Percentiles rank a stretch among this genome's conserved stretches.
Conservation (phyloP, 2,888 invertebrate species). For the Tipula vernalis region DNA sequence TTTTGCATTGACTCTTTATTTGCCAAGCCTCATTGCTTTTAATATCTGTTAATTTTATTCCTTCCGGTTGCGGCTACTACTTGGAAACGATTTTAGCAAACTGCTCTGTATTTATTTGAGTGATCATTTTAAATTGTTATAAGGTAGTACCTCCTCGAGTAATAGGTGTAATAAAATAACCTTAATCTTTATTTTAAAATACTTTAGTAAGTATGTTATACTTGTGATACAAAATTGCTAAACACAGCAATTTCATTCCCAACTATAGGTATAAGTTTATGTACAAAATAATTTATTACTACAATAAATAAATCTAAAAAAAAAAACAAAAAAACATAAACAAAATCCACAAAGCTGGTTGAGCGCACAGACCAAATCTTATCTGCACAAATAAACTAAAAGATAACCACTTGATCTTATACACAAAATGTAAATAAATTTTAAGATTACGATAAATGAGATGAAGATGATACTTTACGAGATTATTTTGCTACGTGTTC, state of each 20-base stretch:
- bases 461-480: neutral
- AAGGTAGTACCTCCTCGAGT: too few relatives aligned
- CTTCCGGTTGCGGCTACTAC: too few relatives aligned
- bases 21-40: too few relatives aligned
- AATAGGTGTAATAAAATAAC: neutral
- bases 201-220: neutral
- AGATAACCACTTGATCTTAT: neutral
- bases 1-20: too few relatives aligned
- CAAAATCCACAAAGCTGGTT: neutral
- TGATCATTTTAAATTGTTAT: too few relatives aligned
- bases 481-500: neutral
- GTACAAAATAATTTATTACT: neutral
- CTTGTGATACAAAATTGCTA: neutral
- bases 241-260: neutral
- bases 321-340: neutral
- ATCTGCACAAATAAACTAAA: neutral
- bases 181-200: neutral
- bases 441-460: neutral
- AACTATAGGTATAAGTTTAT: neutral
- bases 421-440: neutral
- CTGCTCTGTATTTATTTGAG: too few relatives aligned
- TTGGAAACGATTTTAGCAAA: too few relatives aligned
- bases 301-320: neutral
- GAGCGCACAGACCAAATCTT: neutral
- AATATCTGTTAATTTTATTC: too few relatives aligned